Base-by-base conservation (phyloP, 2,888 invertebrate genomes). In the Danaus chrysippus region DNA sequence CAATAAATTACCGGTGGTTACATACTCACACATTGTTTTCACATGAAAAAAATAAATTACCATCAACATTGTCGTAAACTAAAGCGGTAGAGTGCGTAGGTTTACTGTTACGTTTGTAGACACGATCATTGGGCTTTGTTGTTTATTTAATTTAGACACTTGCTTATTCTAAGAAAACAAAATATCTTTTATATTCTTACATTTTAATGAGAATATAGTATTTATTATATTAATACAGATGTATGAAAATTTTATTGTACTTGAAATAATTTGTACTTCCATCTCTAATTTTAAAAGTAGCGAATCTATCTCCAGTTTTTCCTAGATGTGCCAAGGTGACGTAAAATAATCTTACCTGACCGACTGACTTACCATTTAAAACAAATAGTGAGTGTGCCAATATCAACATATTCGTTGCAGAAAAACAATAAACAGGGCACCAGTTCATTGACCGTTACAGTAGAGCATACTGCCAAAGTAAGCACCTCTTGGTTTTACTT, bases 301-400 rank as follows among this genome's bases (percentile, higher is more conserved):
- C 49, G 10, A 15, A 49, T 17, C 15, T 34, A 3, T 8, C 23
- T 17, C n/a, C 17, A 17, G 17, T 49, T 49, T 17, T 49, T 49
- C 49, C 15, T 49, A 49, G 49, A 10, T 42, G 10, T 13, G 34
- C 43, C 41, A 42, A 58, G 42, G 52, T 54, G 19, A 3, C 12
- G 52, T 59, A 56, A 64, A 53, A 56, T 57, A 56, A 62, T 59
- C 59, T 49, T 19, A 62, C 41, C 54, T 59, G 19, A 44, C 60
- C 56, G 78, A 69, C 75, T 77, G 77, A 82, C 78, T 83, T 81
- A 82, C 79, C 78, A 83, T 84, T 84, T 80, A 82, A 88, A 86
- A 88, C 86, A 88, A 89, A 89, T 87, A 89, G 76, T 78, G 75
- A 75, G 78, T 81, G 83, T 84, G 89, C 88, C 89, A 89, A 88